Conservation (phyloP, 2,113 vertebrate genomes). For the Apodemus sylvaticus region DNA sequence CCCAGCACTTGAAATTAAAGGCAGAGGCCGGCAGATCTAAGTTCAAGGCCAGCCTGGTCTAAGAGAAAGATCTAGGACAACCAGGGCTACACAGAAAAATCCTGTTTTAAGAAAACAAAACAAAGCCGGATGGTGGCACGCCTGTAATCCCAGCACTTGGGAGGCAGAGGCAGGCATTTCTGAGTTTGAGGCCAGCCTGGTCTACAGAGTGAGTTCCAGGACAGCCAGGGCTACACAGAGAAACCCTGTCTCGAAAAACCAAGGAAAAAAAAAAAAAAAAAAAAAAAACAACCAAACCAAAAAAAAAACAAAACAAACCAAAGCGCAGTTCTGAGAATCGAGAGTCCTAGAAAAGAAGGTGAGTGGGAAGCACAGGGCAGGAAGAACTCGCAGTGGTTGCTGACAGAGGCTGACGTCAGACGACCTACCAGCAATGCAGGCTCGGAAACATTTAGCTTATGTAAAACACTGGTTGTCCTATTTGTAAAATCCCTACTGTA, state of each 20-base stretch:
- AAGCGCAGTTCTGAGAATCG: neutral
- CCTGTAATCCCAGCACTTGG: too few species aligned
- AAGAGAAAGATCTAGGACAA: neutral
- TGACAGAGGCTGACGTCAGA: neutral
- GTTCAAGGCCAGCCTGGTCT: neutral
- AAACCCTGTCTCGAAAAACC: too few species aligned
- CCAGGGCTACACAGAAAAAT: neutral
- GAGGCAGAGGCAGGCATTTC: too few species aligned
- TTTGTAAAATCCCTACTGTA: conserved; percentile 33
- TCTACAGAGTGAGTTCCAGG: too few species aligned
- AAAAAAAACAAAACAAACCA: too few species aligned
- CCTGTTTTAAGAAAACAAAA: neutral
- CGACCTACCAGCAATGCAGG: neutral
- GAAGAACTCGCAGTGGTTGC: neutral
- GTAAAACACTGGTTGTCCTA: conserved; percentile 46
- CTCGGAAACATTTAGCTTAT: conserved; percentile 32
- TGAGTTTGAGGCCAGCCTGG: too few species aligned
- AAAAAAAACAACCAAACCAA: too few species aligned
- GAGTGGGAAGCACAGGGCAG: neutral
- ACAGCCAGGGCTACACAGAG: too few species aligned
- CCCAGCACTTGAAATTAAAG: neutral
- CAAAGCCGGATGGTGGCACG: too few species aligned
- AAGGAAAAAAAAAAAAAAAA: too few species aligned
- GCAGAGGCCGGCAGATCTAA: neutral
- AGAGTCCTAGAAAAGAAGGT: neutral